Evolutionary conservation across 2,113 vertebrate genomes (phyloP).

Genomic region (Laterallus jamaicensis): DNA sequence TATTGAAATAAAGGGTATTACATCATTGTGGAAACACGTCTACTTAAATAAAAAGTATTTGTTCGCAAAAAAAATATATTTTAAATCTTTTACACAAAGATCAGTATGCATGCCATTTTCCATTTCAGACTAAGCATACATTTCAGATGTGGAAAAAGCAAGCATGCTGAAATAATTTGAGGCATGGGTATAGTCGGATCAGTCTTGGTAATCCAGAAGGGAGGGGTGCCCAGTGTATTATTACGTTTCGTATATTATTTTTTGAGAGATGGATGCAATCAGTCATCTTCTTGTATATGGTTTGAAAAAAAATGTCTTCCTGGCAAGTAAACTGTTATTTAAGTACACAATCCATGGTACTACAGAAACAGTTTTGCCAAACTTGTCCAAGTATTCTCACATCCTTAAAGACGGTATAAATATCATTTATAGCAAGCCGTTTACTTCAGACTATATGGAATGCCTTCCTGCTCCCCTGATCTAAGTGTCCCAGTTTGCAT

Average conservation of each 20-base stretch:
- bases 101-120: constrained; percentile 82
- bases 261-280: constrained; percentile 71
- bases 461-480: constrained; percentile 79
- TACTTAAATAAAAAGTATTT: constrained; percentile 77
- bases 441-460: constrained; percentile 78
- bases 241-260: constrained; percentile 81
- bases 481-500: constrained; percentile 86
- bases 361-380: constrained; percentile 85
- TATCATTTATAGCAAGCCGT: constrained; percentile 84
- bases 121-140: constrained; percentile 72
- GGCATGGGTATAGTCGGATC: constrained; percentile 76
- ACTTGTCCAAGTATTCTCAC: constrained; percentile 84
- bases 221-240: constrained; percentile 76
- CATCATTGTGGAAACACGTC: constrained; percentile 72
- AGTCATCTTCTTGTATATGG: constrained; percentile 72
- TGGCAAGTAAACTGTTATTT: constrained; percentile 83
- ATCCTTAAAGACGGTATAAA: constrained; percentile 85
- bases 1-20: constrained; percentile 75
- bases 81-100: constrained; percentile 69
- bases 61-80: constrained; percentile 74
- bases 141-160: constrained; percentile 81
- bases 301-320: constrained; percentile 75
- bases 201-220: constrained; percentile 77
- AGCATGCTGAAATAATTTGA: constrained; percentile 84
- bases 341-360: constrained; percentile 83